Evolutionary conservation across 2,888 invertebrate species (phyloP).

Genomic region (Coenonympha glycerion): DNA sequence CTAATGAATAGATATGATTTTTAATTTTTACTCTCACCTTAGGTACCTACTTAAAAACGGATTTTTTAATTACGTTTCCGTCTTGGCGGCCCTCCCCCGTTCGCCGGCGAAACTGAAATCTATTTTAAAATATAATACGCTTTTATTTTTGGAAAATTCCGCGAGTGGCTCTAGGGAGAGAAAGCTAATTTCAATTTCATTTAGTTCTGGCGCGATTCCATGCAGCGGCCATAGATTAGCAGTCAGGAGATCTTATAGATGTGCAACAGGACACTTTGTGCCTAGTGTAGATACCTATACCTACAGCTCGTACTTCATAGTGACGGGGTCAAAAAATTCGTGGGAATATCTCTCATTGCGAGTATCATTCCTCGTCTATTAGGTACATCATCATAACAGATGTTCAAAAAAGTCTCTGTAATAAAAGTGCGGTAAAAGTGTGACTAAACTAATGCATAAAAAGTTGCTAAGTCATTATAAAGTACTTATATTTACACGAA

Average conservation of each 20-base stretch:
- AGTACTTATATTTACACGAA: too few species aligned
- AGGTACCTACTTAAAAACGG: constrained; percentile 12
- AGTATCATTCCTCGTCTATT: too few species aligned
- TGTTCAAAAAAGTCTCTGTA: too few species aligned
- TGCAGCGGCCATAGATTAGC: constrained; percentile 56
- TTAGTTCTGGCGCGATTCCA: constrained; percentile 76
- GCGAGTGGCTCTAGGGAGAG: constrained; percentile 70
- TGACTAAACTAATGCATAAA: too few species aligned
- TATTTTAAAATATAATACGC: constrained; percentile 74
- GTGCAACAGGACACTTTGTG: neutral
- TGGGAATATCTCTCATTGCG: too few species aligned
- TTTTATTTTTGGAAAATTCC: constrained; percentile 73
- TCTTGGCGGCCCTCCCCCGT: constrained; percentile 41
- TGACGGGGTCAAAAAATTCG: too few species aligned
- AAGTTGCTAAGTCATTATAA: too few species aligned
- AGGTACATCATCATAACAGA: too few species aligned
- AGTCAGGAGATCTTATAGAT: constrained; percentile 13
- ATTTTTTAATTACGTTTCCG: constrained; percentile 30
- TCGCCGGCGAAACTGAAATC: constrained; percentile 54
- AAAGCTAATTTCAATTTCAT: constrained; percentile 76
- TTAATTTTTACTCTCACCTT: constrained; percentile 17
- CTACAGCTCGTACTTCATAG: neutral
- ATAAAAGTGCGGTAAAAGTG: too few species aligned
- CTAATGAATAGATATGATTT: constrained; percentile 11
- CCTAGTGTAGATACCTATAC: neutral